These are phyloP conservation scores for Kryptolebias ocellatus DNA, from an alignment of 2,797 vertebrate species.

Conservation along the genomic window DNA sequence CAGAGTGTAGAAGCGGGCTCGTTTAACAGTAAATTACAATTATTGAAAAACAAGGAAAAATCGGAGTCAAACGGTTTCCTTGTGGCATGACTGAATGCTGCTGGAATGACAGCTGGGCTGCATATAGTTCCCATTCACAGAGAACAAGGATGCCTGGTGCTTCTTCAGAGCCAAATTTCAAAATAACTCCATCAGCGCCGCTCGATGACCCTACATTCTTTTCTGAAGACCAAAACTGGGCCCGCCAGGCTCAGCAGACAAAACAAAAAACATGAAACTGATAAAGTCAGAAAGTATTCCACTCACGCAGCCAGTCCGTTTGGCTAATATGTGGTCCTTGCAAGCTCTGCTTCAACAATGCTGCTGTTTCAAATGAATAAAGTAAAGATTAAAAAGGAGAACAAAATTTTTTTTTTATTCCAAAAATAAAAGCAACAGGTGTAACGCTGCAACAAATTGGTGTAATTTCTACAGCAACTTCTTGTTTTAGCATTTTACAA, in stretches of 20 bases:
- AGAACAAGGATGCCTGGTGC: slow-evolving; percentile 44
- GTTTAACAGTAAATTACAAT: slow-evolving; percentile 27
- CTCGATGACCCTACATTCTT: slow-evolving; percentile 65
- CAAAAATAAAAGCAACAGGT: no score
- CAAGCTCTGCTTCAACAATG: slow-evolving; percentile 12
- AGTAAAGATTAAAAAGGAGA: neutral
- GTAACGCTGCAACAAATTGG: no score
- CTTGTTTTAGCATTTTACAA: no score
- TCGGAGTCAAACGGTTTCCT: slow-evolving; percentile 57
- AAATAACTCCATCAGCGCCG: slow-evolving; percentile 53
- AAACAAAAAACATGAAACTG: slow-evolving; percentile 68
- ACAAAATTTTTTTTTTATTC: neutral
- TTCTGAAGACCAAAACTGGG: slow-evolving; percentile 49
- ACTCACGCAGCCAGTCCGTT: slow-evolving; percentile 42
- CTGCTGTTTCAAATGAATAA: slow-evolving; percentile 12
- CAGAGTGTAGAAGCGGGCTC: slow-evolving; percentile 23
- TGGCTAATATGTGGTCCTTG: slow-evolving; percentile 12
- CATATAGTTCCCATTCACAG: slow-evolving; percentile 42
- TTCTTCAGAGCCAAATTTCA: slow-evolving; percentile 52
- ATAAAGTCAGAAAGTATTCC: slow-evolving; percentile 72
- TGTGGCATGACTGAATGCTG: slow-evolving; percentile 37
- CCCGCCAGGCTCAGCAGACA: slow-evolving; percentile 62
- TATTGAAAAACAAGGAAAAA: slow-evolving; percentile 29
- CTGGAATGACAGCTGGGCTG: slow-evolving; percentile 40
- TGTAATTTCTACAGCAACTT: no score